phyloP scores from a whole-genome alignment of 1,140 invertebrate genomes.

The Eriosoma lanigerum region DNA sequence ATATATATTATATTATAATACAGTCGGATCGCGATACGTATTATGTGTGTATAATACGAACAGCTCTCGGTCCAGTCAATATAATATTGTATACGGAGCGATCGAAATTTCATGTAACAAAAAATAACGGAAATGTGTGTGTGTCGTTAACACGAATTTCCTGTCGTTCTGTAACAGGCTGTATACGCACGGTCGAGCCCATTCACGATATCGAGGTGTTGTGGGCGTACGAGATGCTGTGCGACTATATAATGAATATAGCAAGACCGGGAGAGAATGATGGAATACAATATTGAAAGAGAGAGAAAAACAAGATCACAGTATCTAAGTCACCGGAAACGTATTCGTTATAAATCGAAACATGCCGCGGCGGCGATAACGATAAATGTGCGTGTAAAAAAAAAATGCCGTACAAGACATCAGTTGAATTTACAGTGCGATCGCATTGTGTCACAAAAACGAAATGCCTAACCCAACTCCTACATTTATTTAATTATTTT shows the following conservation, averaged over 20 bases:
- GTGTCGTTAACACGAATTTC: too few relatives aligned
- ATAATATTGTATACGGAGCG: neutral
- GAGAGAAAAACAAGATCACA: neutral
- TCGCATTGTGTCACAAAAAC: too few relatives aligned
- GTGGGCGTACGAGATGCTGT: neutral
- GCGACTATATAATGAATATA: neutral
- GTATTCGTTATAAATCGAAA: slow-evolving; percentile 23
- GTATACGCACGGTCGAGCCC: neutral
- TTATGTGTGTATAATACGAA: too few relatives aligned
- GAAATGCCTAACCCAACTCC: too few relatives aligned
- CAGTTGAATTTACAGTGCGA: too few relatives aligned
- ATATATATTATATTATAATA: too few relatives aligned
- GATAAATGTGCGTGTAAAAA: slow-evolving; percentile 9
- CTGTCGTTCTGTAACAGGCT: neutral
- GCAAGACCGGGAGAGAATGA: too few relatives aligned
- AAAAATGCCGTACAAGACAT: too few relatives aligned
- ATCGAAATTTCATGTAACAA: too few relatives aligned
- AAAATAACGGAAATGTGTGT: too few relatives aligned
- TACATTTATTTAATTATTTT: too few relatives aligned
- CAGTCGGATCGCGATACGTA: too few relatives aligned
- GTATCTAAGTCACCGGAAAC: slow-evolving; percentile 31
- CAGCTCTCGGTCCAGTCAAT: neutral
- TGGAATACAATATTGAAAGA: neutral
- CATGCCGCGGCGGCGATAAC: neutral
- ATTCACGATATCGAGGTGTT: slow-evolving; percentile 12